These are phyloP conservation scores for Drosophila kikkawai DNA, from an alignment of 1,140 invertebrate genomes.

Conservation along the genomic window DNA sequence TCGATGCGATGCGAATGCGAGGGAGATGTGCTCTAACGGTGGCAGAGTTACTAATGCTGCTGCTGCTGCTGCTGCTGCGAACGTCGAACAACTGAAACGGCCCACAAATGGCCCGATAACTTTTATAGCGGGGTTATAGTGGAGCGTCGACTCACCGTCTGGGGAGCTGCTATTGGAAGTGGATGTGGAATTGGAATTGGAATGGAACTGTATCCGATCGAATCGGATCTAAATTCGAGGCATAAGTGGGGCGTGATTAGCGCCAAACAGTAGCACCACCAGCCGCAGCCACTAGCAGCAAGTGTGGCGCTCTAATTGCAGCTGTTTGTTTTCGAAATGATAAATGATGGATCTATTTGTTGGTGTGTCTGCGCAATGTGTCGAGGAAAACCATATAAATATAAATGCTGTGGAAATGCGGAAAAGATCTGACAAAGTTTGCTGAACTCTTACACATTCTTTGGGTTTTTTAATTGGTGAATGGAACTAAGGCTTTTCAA, in stretches of 20 bases:
- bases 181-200: slow-evolving; percentile 25
- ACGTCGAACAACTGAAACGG: slow-evolving; percentile 56
- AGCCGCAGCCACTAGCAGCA: slow-evolving; percentile 8
- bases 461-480: slow-evolving; percentile 15
- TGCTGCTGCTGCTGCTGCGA: slow-evolving; percentile 31
- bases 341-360: slow-evolving; percentile 36
- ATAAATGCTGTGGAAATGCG: slow-evolving; percentile 41
- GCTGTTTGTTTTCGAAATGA: slow-evolving; percentile 52
- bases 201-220: slow-evolving; percentile 30
- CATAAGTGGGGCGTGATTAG: slow-evolving; percentile 54
- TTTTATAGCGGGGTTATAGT: slow-evolving; percentile 56
- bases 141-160: slow-evolving; percentile 15
- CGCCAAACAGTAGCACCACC: slow-evolving; percentile 48
- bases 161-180: slow-evolving; percentile 23
- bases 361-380: slow-evolving; percentile 25
- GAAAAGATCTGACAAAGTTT: slow-evolving; percentile 33
- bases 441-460: slow-evolving; percentile 24
- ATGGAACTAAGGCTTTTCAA: slow-evolving; percentile 10
- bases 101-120: slow-evolving; percentile 35
- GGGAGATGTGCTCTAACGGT: slow-evolving; percentile 41
- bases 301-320: slow-evolving; percentile 45
- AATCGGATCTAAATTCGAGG: slow-evolving; percentile 42
- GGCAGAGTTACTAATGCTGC: slow-evolving; percentile 22
- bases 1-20: slow-evolving; percentile 15
- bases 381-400: slow-evolving; percentile 23